phyloP scores from a whole-genome alignment of 1,140 invertebrate species.

The Drosophila fuyamai region DNA sequence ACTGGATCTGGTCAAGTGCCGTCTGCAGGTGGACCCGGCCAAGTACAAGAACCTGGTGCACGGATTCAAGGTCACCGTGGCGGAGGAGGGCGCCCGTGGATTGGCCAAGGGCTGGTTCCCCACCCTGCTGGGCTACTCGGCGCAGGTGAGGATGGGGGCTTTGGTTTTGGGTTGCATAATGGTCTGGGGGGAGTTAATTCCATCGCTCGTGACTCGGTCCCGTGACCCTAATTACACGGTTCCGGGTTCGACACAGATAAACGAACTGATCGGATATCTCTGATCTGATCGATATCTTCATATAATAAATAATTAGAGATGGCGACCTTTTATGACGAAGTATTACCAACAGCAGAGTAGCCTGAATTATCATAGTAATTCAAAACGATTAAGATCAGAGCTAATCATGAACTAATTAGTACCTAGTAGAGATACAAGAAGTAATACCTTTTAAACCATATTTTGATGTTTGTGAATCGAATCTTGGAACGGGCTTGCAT shows the following conservation, averaged over 20 bases:
- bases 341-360: too few relatives aligned
- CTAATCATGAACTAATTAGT: too few relatives aligned
- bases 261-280: not conserved
- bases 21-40: slow-evolving; percentile 90
- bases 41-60: slow-evolving; percentile 90
- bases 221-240: slow-evolving; percentile 22
- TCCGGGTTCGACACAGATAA: not conserved
- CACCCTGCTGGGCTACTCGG: slow-evolving; percentile 92
- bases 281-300: not conserved
- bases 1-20: slow-evolving; percentile 97
- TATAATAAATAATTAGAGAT: not conserved
- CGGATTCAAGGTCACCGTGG: slow-evolving; percentile 89
- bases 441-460: too few relatives aligned
- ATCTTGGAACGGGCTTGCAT: too few relatives aligned
- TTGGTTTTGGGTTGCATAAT: slow-evolving; percentile 5
- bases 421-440: too few relatives aligned
- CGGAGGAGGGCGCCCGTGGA: slow-evolving; percentile 90
- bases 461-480: too few relatives aligned
- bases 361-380: too few relatives aligned
- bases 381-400: too few relatives aligned
- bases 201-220: slow-evolving; percentile 24
- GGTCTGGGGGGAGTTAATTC: not conserved
- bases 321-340: too few relatives aligned
- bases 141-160: slow-evolving; percentile 86
- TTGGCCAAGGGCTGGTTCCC: slow-evolving; percentile 93